phyloP scores from a whole-genome alignment of 2,888 invertebrate genomes.

The Tipula lateralis region DNA sequence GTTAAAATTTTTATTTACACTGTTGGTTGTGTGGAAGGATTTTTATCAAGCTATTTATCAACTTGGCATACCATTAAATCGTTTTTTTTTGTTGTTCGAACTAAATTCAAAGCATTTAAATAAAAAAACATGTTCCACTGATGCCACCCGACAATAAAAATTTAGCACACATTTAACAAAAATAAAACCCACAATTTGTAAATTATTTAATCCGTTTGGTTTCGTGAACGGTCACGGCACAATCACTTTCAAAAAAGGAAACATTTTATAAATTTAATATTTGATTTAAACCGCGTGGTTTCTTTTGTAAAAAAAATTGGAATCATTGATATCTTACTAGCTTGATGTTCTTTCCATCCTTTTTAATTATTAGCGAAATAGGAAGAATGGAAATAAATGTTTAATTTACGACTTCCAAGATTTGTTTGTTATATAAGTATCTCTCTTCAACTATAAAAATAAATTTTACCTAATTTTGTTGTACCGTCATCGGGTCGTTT shows the following conservation, averaged over 20 bases:
- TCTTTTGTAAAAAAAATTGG: background rate
- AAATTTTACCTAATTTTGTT: constrained; percentile 47
- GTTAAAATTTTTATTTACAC: too few species aligned
- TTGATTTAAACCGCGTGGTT: background rate
- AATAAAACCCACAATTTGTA: background rate
- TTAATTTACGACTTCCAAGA: background rate
- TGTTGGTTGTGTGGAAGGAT: background rate
- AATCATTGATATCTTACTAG: constrained; percentile 59
- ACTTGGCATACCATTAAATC: background rate
- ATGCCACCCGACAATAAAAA: background rate
- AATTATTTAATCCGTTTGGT: background rate
- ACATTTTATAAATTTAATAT: background rate
- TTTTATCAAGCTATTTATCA: background rate
- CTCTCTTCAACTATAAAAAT: background rate
- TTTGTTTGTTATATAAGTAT: background rate
- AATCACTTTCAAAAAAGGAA: constrained; percentile 24
- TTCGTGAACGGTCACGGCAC: background rate
- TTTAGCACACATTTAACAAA: background rate
- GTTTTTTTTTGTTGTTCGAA: background rate
- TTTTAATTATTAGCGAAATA: constrained; percentile 35
- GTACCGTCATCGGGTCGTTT: constrained; percentile 44
- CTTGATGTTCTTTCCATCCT: constrained; percentile 73
- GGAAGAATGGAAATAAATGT: background rate
- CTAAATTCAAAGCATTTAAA: background rate
- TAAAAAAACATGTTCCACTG: background rate